These are phyloP conservation scores for Amiota minor DNA, from an alignment of 2,888 invertebrate species.

Conservation along the genomic window DNA sequence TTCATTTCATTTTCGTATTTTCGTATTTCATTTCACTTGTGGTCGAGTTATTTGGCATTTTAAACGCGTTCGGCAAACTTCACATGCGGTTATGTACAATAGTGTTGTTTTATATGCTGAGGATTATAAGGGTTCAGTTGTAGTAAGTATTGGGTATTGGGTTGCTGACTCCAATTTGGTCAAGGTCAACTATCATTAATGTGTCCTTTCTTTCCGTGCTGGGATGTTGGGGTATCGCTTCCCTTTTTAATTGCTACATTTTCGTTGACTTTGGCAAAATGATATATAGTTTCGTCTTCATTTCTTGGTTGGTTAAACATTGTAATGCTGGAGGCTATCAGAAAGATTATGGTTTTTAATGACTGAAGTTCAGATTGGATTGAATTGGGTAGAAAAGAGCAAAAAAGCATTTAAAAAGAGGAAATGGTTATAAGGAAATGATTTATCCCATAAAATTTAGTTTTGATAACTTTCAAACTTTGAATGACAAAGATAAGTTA, in stretches of 20 bases:
- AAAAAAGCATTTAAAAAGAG: too few relatives aligned
- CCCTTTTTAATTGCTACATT: slow-evolving; percentile 22
- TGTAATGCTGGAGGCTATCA: too few relatives aligned
- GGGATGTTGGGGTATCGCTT: not conserved
- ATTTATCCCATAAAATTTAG: too few relatives aligned
- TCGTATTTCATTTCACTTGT: not conserved
- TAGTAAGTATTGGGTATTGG: not conserved
- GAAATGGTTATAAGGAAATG: too few relatives aligned
- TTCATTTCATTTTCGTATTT: not conserved
- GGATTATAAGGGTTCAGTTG: slow-evolving; percentile 12
- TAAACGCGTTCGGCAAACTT: slow-evolving; percentile 10
- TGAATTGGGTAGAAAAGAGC: too few relatives aligned
- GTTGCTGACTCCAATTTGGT: not conserved
- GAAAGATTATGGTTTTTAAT: too few relatives aligned
- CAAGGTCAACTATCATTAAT: slow-evolving; percentile 27
- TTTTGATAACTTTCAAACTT: too few relatives aligned
- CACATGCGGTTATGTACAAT: slow-evolving; percentile 16
- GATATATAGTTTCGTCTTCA: not conserved
- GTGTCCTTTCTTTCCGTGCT: not conserved
- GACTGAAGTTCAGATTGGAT: too few relatives aligned
- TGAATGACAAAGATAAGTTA: too few relatives aligned
- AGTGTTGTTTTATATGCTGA: slow-evolving; percentile 5
- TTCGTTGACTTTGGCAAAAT: not conserved
- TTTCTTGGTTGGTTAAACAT: not conserved
- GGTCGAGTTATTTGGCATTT: not conserved